Percentiles rank a stretch among this genome's conserved stretches.
These are phyloP conservation scores for Tetramorium simillimum DNA, from an alignment of 1,140 invertebrate species.

Conservation along the genomic window DNA sequence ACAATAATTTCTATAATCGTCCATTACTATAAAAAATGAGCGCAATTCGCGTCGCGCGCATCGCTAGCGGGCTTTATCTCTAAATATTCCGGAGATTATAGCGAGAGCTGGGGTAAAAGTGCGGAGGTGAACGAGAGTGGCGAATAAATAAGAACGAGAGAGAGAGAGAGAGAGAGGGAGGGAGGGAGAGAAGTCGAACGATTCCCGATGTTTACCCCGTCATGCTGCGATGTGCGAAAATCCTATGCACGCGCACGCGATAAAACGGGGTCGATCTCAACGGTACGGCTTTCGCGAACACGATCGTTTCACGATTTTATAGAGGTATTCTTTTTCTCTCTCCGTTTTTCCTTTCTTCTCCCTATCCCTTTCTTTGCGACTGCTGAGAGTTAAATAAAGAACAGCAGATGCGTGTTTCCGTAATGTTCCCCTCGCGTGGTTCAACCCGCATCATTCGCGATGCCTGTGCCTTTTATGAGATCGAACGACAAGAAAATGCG, in stretches of 20 bases:
- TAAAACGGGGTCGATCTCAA: slow-evolving; percentile 39
- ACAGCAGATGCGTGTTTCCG: slow-evolving; percentile 16
- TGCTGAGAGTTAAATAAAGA: slow-evolving; percentile 29
- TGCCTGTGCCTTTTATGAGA: not conserved
- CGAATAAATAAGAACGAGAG: slow-evolving; percentile 23
- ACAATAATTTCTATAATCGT: slow-evolving; percentile 25
- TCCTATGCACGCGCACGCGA: slow-evolving; percentile 31
- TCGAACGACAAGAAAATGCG: slow-evolving; percentile 36
- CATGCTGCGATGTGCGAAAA: slow-evolving; percentile 33
- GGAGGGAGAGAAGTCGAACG: not conserved
- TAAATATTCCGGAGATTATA: slow-evolving; percentile 26
- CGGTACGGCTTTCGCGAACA: slow-evolving; percentile 21
- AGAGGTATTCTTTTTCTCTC: not conserved
- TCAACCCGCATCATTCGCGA: not conserved
- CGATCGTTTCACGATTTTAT: slow-evolving; percentile 30
- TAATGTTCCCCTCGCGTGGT: slow-evolving; percentile 39
- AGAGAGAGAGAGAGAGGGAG: not conserved
- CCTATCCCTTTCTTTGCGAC: not conserved
- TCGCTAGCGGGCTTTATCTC: slow-evolving; percentile 12
- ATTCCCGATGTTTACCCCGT: slow-evolving; percentile 8
- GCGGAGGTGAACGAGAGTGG: not conserved
- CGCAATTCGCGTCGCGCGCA: not conserved
- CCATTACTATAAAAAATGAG: slow-evolving; percentile 11
- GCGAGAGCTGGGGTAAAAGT: slow-evolving; percentile 7
- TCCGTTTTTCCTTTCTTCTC: not conserved